Percentiles rank a stretch among this genome's conserved stretches.
These are phyloP conservation scores for Alcedo atthis DNA, from an alignment of 2,797 vertebrate genomes.

Conservation along the genomic window DNA sequence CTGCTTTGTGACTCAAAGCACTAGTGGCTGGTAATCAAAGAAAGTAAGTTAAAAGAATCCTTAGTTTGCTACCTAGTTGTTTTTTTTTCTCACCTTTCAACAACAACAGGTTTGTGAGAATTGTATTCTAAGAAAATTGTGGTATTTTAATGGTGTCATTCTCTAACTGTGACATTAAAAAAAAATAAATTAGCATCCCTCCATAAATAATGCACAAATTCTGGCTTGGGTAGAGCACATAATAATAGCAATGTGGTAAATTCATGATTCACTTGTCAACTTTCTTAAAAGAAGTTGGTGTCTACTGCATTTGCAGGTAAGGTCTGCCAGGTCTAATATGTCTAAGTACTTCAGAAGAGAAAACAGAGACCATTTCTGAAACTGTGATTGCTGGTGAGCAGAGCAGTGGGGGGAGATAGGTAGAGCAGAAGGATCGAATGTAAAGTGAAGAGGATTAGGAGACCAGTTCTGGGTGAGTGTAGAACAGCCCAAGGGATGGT, in stretches of 20 bases:
- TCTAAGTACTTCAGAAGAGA: conserved; percentile 24
- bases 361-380: conserved; percentile 66
- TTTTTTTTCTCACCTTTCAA: background rate
- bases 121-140: background rate
- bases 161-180: background rate
- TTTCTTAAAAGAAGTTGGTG: background rate
- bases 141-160: background rate
- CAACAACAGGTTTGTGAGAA: background rate
- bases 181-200: background rate
- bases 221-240: background rate
- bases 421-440: conserved; percentile 3
- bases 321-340: background rate
- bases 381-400: conserved; percentile 57
- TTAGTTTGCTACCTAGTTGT: background rate
- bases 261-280: background rate
- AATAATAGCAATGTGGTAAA: background rate
- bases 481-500: conserved; percentile 46
- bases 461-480: conserved; percentile 32
- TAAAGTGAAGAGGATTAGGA: conserved; percentile 35
- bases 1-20: background rate
- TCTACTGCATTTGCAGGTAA: background rate
- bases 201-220: background rate
- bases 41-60: background rate
- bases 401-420: background rate
- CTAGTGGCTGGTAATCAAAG: background rate